phyloP scores from a whole-genome alignment of 92 coral and sea anemone species.

The Phymanthus crucifer region DNA sequence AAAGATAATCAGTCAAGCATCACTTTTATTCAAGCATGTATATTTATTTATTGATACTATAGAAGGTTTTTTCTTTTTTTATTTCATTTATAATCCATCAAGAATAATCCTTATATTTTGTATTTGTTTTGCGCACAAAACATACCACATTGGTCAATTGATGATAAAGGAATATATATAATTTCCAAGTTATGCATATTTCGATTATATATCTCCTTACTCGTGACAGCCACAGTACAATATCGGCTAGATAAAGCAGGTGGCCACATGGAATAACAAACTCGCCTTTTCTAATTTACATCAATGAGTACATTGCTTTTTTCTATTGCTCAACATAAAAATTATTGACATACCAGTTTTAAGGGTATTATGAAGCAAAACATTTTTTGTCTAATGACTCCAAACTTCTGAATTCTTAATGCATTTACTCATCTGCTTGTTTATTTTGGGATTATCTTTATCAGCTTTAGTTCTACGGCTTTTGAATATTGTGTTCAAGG shows the following conservation, averaged over 20 bases:
- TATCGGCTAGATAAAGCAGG: conserved; percentile 7
- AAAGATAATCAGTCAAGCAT: conserved; percentile 26
- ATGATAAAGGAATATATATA: neutral
- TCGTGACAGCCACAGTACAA: conserved; percentile 5
- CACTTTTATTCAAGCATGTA: conserved; percentile 22
- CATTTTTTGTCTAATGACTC: neutral
- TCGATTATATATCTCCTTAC: conserved; percentile 6
- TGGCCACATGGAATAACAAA: conserved; percentile 17
- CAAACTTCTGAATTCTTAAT: neutral
- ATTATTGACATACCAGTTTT: neutral
- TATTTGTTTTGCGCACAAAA: neutral
- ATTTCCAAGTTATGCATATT: neutral
- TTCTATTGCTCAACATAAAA: neutral
- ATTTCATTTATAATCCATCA: neutral
- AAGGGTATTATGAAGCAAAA: neutral
- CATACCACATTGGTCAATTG: neutral
- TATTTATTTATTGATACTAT: conserved; percentile 2
- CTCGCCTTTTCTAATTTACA: conserved; percentile 1
- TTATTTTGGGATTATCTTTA: neutral
- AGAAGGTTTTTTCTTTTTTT: neutral
- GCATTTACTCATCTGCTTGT: neutral
- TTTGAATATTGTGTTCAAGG: neutral
- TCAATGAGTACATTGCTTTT: neutral
- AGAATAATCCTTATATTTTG: neutral
- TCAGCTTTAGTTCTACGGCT: neutral